Evolutionary conservation across 2,797 vertebrate genomes (phyloP).

Genomic region (Hoplostethus mediterraneus): DNA sequence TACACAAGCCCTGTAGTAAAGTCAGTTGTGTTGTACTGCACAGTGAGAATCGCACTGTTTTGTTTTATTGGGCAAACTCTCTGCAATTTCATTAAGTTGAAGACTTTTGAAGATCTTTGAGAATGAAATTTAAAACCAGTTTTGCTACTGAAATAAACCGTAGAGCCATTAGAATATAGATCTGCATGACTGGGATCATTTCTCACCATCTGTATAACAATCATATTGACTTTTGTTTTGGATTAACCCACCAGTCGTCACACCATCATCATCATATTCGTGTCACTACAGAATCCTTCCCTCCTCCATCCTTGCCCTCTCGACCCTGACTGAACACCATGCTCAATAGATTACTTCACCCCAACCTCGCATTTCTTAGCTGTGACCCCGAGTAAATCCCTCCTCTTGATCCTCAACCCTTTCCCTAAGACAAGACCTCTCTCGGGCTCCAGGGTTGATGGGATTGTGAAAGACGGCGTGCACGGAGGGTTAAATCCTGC

Average conservation of each 20-base stretch:
- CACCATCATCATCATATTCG: background rate
- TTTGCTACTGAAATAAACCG: too few relatives aligned
- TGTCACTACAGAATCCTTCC: background rate
- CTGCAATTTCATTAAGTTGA: too few relatives aligned
- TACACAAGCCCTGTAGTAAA: background rate
- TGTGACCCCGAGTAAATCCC: background rate
- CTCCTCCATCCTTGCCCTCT: background rate
- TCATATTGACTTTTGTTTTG: background rate
- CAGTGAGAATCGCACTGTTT: too few relatives aligned
- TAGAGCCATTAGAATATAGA: too few relatives aligned
- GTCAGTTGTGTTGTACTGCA: background rate
- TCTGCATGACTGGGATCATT: too few relatives aligned
- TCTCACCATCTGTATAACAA: too few relatives aligned
- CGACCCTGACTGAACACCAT: background rate
- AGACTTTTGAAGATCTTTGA: too few relatives aligned
- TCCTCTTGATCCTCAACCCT: background rate
- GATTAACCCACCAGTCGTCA: background rate
- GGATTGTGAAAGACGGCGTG: conserved; percentile 65
- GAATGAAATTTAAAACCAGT: too few relatives aligned
- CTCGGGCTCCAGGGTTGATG: conserved; percentile 44
- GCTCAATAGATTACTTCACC: background rate
- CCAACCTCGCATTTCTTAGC: background rate
- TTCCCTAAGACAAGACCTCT: background rate
- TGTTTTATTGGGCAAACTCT: too few relatives aligned
- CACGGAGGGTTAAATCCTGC: conserved; percentile 1